phyloP scores from a whole-genome alignment of 2,888 invertebrate species.

The Trachelus stipa region DNA sequence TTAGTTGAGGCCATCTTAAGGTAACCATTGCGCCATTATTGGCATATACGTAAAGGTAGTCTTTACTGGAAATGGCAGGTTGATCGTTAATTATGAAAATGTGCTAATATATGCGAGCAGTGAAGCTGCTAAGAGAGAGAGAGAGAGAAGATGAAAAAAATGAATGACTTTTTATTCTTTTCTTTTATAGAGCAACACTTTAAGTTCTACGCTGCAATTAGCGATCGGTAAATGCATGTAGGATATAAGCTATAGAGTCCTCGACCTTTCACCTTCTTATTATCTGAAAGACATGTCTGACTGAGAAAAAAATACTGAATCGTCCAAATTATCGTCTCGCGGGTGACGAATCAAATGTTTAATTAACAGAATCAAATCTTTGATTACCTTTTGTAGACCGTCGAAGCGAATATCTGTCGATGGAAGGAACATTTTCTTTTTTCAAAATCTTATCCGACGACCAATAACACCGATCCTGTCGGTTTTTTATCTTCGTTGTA shows the following conservation, averaged over 20 bases:
- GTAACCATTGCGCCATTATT: not conserved
- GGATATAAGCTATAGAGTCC: not conserved
- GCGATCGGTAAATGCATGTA: not conserved
- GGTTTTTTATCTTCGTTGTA: not conserved
- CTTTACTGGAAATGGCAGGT: slow-evolving; percentile 1
- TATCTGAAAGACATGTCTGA: not conserved
- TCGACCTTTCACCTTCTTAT: not conserved
- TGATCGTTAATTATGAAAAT: slow-evolving; percentile 3
- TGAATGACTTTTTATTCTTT: not conserved
- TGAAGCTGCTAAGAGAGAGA: not conserved
- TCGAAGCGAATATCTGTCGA: too few species aligned
- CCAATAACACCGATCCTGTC: not conserved
- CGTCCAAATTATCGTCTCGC: too few species aligned
- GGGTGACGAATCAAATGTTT: too few species aligned
- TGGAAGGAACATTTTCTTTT: not conserved
- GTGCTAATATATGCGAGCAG: not conserved
- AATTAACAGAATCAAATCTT: too few species aligned
- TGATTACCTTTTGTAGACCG: too few species aligned
- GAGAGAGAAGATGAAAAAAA: not conserved
- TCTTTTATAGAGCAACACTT: not conserved
- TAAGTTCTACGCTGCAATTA: not conserved
- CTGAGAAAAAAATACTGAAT: too few species aligned
- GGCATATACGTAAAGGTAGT: not conserved
- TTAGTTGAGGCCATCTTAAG: slow-evolving; percentile 1
- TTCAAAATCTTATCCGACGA: not conserved